These are phyloP conservation scores for Epinephelus awoara DNA, from an alignment of 2,797 vertebrate genomes.

Conservation along the genomic window DNA sequence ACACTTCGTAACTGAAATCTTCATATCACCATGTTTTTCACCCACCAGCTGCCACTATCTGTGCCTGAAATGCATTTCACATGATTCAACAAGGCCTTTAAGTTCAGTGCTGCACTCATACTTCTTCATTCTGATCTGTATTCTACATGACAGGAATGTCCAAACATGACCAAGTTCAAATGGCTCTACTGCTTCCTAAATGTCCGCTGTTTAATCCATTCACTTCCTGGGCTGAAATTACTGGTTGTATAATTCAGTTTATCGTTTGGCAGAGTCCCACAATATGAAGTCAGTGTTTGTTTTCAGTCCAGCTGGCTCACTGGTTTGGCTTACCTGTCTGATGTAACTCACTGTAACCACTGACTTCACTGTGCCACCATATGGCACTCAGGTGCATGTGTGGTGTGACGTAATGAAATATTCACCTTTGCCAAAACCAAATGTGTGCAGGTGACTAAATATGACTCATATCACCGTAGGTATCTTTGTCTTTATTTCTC, in stretches of 20 bases:
- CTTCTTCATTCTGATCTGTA: neutral
- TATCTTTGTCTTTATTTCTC: neutral
- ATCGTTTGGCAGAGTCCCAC: constrained; percentile 51
- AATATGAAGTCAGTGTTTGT: constrained; percentile 66
- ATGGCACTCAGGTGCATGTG: constrained; percentile 43
- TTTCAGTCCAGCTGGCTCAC: constrained; percentile 66
- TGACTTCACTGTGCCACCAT: constrained; percentile 58
- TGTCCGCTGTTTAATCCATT: constrained; percentile 20
- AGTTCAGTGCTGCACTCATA: neutral
- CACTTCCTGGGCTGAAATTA: constrained; percentile 35
- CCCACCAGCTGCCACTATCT: neutral
- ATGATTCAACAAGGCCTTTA: neutral
- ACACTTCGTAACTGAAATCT: neutral
- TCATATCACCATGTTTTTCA: no score
- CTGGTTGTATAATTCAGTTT: constrained; percentile 51
- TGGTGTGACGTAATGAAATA: constrained; percentile 26
- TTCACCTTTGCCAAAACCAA: constrained; percentile 34
- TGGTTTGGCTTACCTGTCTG: constrained; percentile 58
- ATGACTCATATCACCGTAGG: constrained; percentile 5
- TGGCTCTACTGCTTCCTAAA: constrained; percentile 25
- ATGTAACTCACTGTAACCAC: constrained; percentile 69
- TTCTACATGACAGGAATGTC: neutral
- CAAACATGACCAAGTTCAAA: neutral
- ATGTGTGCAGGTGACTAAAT: constrained; percentile 21
- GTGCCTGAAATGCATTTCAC: neutral